Evolutionary conservation across 2,797 vertebrate species (phyloP), one percentile per base, ranked within the genome.

Genomic region (Phyllotis vaccarum): DNA sequence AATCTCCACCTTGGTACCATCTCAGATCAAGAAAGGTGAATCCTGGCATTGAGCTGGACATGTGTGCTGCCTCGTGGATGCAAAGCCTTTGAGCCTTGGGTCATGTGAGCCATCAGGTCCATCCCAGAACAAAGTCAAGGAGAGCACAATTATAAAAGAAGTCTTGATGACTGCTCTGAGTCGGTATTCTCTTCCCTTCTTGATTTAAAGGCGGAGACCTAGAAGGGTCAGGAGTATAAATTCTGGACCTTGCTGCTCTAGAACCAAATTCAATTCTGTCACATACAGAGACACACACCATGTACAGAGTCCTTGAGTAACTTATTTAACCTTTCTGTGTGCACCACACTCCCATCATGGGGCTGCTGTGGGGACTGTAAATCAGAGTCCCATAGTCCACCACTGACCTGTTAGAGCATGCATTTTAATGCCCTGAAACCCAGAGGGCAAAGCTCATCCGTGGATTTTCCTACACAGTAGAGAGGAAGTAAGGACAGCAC

Each of bases 401-500:
- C 52, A 24, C 17, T 74, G 58, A 34, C 56, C 56, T 34, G 19
- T 22, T 3, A 49, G 49, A 89, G 56, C 37, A 68, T 29, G 24
- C 21, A 80, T 37, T 81, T 92, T 54, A 85, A 58, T 43, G 29
- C 87, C 81, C 40, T 75, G 66, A 96, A 87, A 66, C 17, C 49
- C 6, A 9, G 46, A 66, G 82, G 86, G 37, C 79, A 76, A 75
- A 66, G 43, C 31, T 85, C 56, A 70, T 13, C 37, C 31, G 17
- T 16, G 58, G 72, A 49, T 79, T 78, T 86, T 58, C 66, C 82
- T n/a, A 22, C 12, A 54, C 27, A 5, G 17, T 34, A 9, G 79
- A 27, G 68, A 79, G 83, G 43, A n/a, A 72, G 75, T 31, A 31
- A n/a, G 76, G 19, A 29, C n/a, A 12, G 29, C 27, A 21, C 46